These are phyloP conservation scores for Leptinotarsa haldemani DNA, from an alignment of 2,888 invertebrate genomes.

Conservation along the genomic window DNA sequence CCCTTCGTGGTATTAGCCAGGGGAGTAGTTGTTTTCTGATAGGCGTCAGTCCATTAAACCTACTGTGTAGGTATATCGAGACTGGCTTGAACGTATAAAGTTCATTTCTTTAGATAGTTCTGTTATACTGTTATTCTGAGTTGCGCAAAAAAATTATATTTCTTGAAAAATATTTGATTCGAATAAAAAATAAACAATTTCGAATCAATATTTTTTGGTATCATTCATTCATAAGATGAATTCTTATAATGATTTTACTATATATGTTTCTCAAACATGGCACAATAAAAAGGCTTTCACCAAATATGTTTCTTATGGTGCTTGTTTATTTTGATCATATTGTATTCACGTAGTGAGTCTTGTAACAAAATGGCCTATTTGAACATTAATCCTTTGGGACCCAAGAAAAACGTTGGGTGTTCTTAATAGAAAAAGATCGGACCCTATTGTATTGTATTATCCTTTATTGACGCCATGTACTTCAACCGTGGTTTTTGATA, in stretches of 20 bases:
- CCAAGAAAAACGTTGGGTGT: neutral
- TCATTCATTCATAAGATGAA: neutral
- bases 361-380: neutral
- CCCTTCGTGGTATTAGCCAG: too few species aligned
- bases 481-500: neutral
- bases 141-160: neutral
- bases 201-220: neutral
- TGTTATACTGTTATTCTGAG: constrained; percentile 5
- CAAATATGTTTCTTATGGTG: neutral
- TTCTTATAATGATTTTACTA: neutral
- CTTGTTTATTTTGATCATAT: neutral
- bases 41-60: too few species aligned
- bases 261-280: neutral
- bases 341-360: neutral
- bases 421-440: neutral
- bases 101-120: too few species aligned
- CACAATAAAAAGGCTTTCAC: neutral
- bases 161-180: neutral
- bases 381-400: neutral
- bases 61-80: too few species aligned
- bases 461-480: neutral
- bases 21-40: too few species aligned
- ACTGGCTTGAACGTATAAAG: too few species aligned
- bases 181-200: neutral
- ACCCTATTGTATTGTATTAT: neutral